phyloP scores from a whole-genome alignment of 2,888 invertebrate genomes.

The Itoplectis maculator region DNA sequence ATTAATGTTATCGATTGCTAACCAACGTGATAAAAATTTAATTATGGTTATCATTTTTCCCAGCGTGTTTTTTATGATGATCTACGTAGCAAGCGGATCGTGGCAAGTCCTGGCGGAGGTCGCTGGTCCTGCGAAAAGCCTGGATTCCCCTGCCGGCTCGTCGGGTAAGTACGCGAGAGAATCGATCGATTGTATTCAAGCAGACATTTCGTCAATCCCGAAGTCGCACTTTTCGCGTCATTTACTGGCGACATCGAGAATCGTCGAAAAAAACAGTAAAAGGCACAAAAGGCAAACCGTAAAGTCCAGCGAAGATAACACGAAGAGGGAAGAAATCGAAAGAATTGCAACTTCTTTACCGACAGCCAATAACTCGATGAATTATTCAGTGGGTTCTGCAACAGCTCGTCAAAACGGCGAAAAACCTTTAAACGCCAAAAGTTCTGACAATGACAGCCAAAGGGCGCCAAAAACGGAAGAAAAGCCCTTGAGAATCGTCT shows the following conservation, averaged over 20 bases:
- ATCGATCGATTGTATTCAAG: conserved; percentile 2
- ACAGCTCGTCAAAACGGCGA: conserved; percentile 1
- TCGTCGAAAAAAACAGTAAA: neutral
- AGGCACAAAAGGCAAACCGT: neutral
- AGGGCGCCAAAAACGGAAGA: conserved; percentile 5
- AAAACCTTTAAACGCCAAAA: neutral
- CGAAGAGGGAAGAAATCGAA: neutral
- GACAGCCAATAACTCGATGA: neutral
- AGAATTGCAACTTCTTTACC: conserved; percentile 1
- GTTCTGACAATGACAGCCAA: neutral
- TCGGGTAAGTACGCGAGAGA: conserved; percentile 58
- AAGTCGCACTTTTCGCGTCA: neutral
- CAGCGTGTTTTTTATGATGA: conserved; percentile 74
- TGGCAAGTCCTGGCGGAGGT: conserved; percentile 57
- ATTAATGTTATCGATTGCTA: neutral
- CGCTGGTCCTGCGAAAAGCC: conserved; percentile 37
- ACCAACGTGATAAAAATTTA: neutral
- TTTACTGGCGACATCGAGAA: conserved; percentile 24
- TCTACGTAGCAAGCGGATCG: conserved; percentile 73
- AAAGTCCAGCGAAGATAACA: neutral
- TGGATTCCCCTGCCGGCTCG: conserved; percentile 24
- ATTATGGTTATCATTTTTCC: conserved; percentile 27
- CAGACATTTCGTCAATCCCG: conserved; percentile 16
- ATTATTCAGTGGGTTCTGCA: conserved; percentile 4
- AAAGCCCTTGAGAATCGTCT: neutral